phyloP scores from a whole-genome alignment of 2,888 invertebrate species.

The Holacanthella duospinosa region DNA sequence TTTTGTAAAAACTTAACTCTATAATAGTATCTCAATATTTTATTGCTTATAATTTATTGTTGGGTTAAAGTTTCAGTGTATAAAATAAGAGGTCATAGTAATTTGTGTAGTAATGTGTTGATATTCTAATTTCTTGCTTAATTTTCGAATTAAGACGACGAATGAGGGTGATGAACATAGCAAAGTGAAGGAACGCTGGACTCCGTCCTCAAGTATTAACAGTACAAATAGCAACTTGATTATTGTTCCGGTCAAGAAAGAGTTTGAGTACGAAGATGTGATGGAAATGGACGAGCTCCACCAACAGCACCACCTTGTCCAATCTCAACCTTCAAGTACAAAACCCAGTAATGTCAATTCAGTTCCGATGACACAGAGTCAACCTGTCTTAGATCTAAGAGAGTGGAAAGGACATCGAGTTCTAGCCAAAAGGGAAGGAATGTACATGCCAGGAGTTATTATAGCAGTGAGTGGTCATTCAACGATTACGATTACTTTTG shows the following conservation, averaged over 20 bases:
- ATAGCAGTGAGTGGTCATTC: constrained; percentile 42
- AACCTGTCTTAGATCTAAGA: constrained; percentile 57
- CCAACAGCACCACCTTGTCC: neutral
- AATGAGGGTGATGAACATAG: neutral
- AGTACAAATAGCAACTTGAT: neutral
- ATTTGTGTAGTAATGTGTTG: too few relatives aligned
- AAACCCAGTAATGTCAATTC: neutral
- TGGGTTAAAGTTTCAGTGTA: too few relatives aligned
- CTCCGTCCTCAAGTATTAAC: neutral
- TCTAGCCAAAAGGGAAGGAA: constrained; percentile 69
- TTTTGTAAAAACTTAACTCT: too few relatives aligned
- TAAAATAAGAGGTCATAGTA: too few relatives aligned
- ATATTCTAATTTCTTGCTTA: too few relatives aligned
- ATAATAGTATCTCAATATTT: too few relatives aligned
- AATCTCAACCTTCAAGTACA: neutral
- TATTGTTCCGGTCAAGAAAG: neutral
- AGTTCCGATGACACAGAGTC: neutral
- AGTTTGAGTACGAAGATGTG: neutral
- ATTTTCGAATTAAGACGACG: neutral
- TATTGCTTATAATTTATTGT: too few relatives aligned
- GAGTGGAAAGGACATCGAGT: constrained; percentile 92
- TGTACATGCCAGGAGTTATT: constrained; percentile 81
- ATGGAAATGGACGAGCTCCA: neutral
- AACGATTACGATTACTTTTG: constrained; percentile 35
- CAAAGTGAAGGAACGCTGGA: neutral